A percentile compares a stretch with the other conserved stretches of the same genome.
Conservation (phyloP, 1,140 invertebrate species). For the Cecropterus lyciades region DNA sequence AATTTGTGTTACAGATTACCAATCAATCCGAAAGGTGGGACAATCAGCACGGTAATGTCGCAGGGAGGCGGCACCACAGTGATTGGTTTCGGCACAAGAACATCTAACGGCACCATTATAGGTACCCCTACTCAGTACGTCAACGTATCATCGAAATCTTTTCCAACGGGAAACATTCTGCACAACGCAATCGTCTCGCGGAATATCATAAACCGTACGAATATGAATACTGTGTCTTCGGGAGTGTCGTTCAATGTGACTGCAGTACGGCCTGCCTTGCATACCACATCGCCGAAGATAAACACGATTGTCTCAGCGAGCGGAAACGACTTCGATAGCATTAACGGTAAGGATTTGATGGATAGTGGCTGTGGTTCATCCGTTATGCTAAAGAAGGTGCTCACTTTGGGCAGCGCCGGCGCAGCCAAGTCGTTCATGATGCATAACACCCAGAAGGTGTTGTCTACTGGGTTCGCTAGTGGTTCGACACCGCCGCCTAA, state of each 20-base stretch:
- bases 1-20: constrained; percentile 70
- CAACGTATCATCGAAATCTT: constrained; percentile 78
- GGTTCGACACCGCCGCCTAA: constrained; percentile 71
- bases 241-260: constrained; percentile 70
- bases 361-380: constrained; percentile 80
- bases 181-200: constrained; percentile 82
- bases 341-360: constrained; percentile 81
- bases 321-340: constrained; percentile 64
- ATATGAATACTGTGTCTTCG: constrained; percentile 50
- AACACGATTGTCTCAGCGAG: constrained; percentile 56
- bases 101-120: constrained; percentile 69
- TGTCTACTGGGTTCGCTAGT: constrained; percentile 77
- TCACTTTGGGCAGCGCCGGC: constrained; percentile 78
- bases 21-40: constrained; percentile 71
- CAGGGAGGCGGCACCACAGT: constrained; percentile 76
- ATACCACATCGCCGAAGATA: constrained; percentile 66
- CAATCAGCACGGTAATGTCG: constrained; percentile 78
- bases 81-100: constrained; percentile 75
- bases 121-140: constrained; percentile 71
- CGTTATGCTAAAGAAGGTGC: constrained; percentile 82
- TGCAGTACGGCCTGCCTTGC: constrained; percentile 56
- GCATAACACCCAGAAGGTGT: constrained; percentile 81
- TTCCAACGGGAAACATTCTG: constrained; percentile 80
- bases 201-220: constrained; percentile 68
- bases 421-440: constrained; percentile 80